Evolutionary conservation across 92 coral and sea anemone species (phyloP).

Genomic region (Blastomussa wellsi): DNA sequence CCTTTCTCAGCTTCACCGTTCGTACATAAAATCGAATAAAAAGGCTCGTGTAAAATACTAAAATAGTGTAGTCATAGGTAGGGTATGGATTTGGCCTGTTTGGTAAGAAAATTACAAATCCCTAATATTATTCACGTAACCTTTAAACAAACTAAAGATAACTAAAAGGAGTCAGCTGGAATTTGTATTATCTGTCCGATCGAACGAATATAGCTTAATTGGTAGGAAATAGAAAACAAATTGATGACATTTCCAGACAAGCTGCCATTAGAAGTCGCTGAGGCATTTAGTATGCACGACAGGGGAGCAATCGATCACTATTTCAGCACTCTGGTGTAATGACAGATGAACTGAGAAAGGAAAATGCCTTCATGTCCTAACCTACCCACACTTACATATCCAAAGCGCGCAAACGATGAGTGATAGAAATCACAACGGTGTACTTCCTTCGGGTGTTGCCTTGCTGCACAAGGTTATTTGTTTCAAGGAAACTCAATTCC

Average conservation of each 20-base stretch:
- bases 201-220: neutral
- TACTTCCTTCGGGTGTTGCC: neutral
- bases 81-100: neutral
- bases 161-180: neutral
- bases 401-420: constrained; percentile 4
- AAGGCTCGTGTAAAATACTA: too few relatives aligned
- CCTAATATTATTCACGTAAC: neutral
- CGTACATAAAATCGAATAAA: too few relatives aligned
- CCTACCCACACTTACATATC: neutral
- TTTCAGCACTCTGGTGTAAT: constrained; percentile 6
- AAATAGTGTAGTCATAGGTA: too few relatives aligned
- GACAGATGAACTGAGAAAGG: neutral
- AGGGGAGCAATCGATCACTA: neutral
- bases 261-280: constrained; percentile 8
- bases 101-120: neutral
- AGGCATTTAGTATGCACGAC: constrained; percentile 10
- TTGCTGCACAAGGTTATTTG: neutral
- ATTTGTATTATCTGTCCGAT: neutral
- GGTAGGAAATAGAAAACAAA: neutral
- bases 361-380: constrained; percentile 1
- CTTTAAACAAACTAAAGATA: neutral
- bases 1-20: too few relatives aligned
- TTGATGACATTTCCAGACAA: constrained; percentile 18
- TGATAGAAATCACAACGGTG: constrained; percentile 5
- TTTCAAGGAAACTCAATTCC: constrained; percentile 16